phyloP scores from a whole-genome alignment of 2,113 vertebrate species.

The Tonatia bakeri region DNA sequence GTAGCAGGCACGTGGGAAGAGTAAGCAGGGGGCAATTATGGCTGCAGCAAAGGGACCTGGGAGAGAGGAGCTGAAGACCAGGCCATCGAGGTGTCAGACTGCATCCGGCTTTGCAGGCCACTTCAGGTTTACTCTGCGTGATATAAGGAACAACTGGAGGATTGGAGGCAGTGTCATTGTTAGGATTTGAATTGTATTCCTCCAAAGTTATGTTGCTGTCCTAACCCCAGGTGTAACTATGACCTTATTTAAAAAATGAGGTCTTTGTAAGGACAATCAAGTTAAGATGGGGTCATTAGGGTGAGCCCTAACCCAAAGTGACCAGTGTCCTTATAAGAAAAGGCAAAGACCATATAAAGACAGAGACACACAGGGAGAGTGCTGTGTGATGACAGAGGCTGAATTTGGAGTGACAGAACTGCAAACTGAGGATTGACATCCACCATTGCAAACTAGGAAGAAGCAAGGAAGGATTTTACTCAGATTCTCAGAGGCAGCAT shows the following conservation, averaged over 20 bases:
- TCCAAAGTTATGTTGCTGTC: background rate
- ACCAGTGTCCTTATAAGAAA: background rate
- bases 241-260: background rate
- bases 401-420: background rate
- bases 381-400: background rate
- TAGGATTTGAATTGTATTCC: background rate
- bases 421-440: background rate
- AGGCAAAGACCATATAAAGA: background rate
- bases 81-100: background rate
- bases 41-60: background rate
- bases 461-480: background rate
- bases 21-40: background rate
- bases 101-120: background rate
- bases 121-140: background rate
- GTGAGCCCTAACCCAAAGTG: background rate
- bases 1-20: background rate
- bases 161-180: background rate
- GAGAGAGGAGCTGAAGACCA: background rate
- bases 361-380: background rate
- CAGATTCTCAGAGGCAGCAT: background rate
- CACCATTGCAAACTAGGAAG: background rate
- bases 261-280: background rate
- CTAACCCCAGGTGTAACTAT: background rate
- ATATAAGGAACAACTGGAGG: background rate
- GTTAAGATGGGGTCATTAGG: background rate